phyloP scores from a whole-genome alignment of 2,797 vertebrate genomes.

The Falco cherrug region DNA sequence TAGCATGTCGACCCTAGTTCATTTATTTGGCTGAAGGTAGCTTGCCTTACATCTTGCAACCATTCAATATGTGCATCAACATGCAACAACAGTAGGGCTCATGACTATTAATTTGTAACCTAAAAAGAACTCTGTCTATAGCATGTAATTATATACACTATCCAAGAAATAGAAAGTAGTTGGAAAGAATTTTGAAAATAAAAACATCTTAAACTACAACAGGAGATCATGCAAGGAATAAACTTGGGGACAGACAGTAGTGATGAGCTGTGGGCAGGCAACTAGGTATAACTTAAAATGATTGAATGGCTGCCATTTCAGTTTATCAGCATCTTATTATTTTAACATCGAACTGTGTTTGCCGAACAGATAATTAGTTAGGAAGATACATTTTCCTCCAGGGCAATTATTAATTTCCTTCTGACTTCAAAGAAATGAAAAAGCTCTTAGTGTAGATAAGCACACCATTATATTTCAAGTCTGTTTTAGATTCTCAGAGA shows the following conservation, averaged over 20 bases:
- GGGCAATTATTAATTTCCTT: conserved; percentile 72
- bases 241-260: not conserved
- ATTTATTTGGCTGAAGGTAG: not conserved
- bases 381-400: conserved; percentile 66
- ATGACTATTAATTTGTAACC: not conserved
- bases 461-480: conserved; percentile 54
- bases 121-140: not conserved
- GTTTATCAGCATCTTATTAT: conserved; percentile 69
- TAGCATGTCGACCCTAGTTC: not conserved
- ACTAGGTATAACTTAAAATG: conserved; percentile 62
- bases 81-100: not conserved
- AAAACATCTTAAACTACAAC: not conserved
- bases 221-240: not conserved
- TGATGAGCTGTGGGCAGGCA: conserved; percentile 15
- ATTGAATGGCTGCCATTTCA: conserved; percentile 48
- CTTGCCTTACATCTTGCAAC: not conserved
- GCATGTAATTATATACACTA: not conserved
- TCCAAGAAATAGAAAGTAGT: not conserved
- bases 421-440: conserved; percentile 71
- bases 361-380: conserved; percentile 67
- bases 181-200: not conserved
- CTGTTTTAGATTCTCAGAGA: conserved; percentile 41
- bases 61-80: not conserved
- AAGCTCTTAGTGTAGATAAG: conserved; percentile 61
- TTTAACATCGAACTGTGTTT: conserved; percentile 66